Base-by-base conservation (phyloP, 2,113 vertebrate genomes). In the Silurus glanis region DNA sequence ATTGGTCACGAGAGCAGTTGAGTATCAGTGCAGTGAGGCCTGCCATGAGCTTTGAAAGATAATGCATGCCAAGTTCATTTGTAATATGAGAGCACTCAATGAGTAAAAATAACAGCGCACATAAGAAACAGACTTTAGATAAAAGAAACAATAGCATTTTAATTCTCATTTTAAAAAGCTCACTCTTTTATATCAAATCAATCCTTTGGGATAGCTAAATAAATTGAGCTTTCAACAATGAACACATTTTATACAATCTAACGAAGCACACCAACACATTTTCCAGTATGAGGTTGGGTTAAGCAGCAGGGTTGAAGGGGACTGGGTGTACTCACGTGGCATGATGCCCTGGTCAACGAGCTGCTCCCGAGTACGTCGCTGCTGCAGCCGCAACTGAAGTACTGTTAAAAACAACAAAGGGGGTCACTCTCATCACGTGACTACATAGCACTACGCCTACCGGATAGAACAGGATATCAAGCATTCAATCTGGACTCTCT, bases 341-440 rank as follows among this genome's bases (percentile, higher is more conserved):
- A 99, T 99, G 96, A 99, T 99, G 96, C 98, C 98, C 95, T 99
- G 98, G 90, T 99, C 98, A 94, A 98, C 97, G 90, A 99, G 96
- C 90, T 99, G 97, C 87, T 99, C 98, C 81, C 98, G 94, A 25
- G 98, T 99, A 85, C 98, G 95, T 89, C 98, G 95, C 76, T 99
- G 98, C 80, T 98, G 98, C 14, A 99, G 96, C 92, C 97, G 97
- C 93, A 99, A 94, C 92, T 99, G 98, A 92, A 99, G 96, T 62
- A 98, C 98, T 99, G 94, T 81, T 76, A 55, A 56, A 80, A 55
- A 84, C 59, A 87, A 86, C 21, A 83, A 81, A 37, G 5, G 9
- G 37, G 21, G 64, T 90, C 83, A 86, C 28, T 56, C 17, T 79
- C 82, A 72, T 75, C 12, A 53, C 5, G 28, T 55, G 74, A 83